These are phyloP conservation scores for Steinernema hermaphroditum DNA, from an alignment of 2,888 invertebrate genomes.

Conservation along the genomic window DNA sequence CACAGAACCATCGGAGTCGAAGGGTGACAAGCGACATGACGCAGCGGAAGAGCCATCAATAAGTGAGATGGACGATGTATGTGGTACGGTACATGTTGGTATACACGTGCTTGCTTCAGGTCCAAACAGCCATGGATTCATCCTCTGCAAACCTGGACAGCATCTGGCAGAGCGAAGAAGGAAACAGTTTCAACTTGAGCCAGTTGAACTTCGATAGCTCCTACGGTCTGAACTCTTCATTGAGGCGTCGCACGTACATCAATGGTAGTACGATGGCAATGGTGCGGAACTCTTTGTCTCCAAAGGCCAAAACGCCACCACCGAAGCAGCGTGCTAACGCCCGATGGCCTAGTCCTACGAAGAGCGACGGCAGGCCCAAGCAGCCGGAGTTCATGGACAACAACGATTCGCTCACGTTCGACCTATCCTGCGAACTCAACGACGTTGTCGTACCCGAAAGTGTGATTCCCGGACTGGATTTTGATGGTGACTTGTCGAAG, in stretches of 20 bases:
- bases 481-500: neutral
- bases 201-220: neutral
- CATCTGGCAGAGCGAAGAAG: constrained; percentile 4
- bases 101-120: no score
- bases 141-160: constrained; percentile 23
- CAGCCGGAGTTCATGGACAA: neutral
- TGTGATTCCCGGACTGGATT: constrained; percentile 10
- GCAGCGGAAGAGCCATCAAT: neutral
- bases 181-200: neutral
- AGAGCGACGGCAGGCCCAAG: neutral
- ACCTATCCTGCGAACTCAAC: neutral
- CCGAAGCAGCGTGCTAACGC: neutral
- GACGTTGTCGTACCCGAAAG: neutral
- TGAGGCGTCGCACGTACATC: constrained; percentile 2
- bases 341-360: neutral
- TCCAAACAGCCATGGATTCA: neutral
- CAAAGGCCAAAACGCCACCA: neutral
- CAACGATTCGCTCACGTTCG: neutral
- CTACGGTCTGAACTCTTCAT: neutral
- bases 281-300: constrained; percentile 18
- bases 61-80: constrained; percentile 19
- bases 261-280: neutral
- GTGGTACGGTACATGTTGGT: no score
- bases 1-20: neutral
- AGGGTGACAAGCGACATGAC: neutral